These are phyloP conservation scores for Micromesistius poutassou DNA, from an alignment of 2,797 vertebrate species.

Conservation along the genomic window DNA sequence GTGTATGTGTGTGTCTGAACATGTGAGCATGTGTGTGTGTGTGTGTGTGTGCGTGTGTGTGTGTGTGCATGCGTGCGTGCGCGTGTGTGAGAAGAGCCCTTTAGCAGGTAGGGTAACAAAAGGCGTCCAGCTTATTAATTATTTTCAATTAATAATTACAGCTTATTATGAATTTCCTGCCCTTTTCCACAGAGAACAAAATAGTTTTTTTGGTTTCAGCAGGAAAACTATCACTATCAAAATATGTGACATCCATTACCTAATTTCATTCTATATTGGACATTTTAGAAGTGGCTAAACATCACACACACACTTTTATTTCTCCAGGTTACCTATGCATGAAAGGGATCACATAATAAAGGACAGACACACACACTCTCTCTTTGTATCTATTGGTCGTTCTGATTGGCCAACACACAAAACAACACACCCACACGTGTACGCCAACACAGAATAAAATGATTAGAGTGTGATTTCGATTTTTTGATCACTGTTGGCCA, in stretches of 20 bases:
- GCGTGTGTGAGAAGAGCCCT: slow-evolving; percentile 37
- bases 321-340: slow-evolving; percentile 79
- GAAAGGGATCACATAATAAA: slow-evolving; percentile 44
- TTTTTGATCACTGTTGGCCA: slow-evolving; percentile 35
- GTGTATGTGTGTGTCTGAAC: slow-evolving; percentile 22
- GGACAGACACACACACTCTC: no score
- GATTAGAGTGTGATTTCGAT: not conserved
- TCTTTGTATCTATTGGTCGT: no score
- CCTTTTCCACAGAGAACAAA: slow-evolving; percentile 91
- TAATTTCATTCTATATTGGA: no score
- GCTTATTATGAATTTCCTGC: slow-evolving; percentile 99
- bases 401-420: no score
- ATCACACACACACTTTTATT: slow-evolving; percentile 58
- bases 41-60: slow-evolving; percentile 8
- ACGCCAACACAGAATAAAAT: not conserved
- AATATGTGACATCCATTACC: no score
- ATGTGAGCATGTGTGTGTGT: slow-evolving; percentile 12
- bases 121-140: slow-evolving; percentile 93
- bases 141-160: no score
- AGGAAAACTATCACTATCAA: no score
- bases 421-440: no score
- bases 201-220: slow-evolving; percentile 89
- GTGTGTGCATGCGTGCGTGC: slow-evolving; percentile 3
- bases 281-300: no score
- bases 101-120: slow-evolving; percentile 95